These are phyloP conservation scores for Heliocidaris erythrogramma DNA, from an alignment of 35 echinoderm and acorn worm genomes.

Conservation along the genomic window DNA sequence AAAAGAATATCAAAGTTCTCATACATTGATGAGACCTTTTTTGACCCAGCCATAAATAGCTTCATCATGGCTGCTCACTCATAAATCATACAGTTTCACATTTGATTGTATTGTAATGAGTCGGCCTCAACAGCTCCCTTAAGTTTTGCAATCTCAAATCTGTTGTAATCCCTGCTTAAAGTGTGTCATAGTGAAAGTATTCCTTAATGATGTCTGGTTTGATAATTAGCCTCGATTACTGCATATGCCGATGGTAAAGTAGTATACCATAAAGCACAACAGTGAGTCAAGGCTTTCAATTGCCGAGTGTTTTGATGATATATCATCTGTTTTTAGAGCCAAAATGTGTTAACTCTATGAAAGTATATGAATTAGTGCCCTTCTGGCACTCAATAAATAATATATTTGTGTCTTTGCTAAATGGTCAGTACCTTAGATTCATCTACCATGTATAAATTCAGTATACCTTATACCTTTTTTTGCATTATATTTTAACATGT, in stretches of 20 bases:
- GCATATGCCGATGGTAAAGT: not conserved
- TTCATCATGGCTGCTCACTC: not conserved
- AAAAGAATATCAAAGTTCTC: too few species aligned
- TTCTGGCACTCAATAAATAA: not conserved
- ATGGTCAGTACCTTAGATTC: not conserved
- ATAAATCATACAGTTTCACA: not conserved
- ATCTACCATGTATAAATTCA: not conserved
- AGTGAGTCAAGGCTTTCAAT: not conserved
- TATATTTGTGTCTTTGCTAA: not conserved
- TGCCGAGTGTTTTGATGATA: not conserved
- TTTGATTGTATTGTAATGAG: too few species aligned
- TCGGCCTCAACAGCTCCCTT: too few species aligned
- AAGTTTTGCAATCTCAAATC: not conserved
- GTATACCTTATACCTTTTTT: not conserved
- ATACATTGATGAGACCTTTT: not conserved
- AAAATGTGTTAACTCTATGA: not conserved
- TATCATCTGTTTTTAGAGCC: not conserved
- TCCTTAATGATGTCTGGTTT: slow-evolving; percentile 1
- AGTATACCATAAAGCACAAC: not conserved
- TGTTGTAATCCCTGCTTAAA: not conserved
- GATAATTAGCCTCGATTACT: not conserved
- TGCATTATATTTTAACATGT: not conserved
- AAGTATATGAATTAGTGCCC: not conserved
- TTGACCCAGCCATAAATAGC: not conserved
- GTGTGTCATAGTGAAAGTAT: not conserved